Base-by-base conservation (phyloP, 2,113 vertebrate genomes). In the Ptyas mucosa region DNA sequence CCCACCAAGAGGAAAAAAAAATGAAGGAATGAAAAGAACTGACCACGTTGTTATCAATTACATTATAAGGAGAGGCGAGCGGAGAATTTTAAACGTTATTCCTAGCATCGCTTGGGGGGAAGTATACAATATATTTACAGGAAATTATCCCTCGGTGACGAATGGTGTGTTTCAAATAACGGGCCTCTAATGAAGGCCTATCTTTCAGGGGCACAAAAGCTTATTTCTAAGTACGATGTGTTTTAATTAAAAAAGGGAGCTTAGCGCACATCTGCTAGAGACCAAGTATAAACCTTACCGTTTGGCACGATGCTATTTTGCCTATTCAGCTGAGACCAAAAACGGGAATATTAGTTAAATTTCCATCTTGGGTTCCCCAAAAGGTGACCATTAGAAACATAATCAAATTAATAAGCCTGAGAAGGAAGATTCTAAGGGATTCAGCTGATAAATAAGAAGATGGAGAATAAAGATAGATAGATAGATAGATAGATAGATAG, bases 21-120 rank as follows among this genome's bases (percentile, higher is more conserved):
- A 53, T 75, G 64, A 85, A 91, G 57, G 54, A 96, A 97, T 95
- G 87, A 95, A 96, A 96, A 96, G 95, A 96, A 96, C 96, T 96
- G 89, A 29, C 94, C 94, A 93, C 92, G 91, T 96, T 95, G 95
- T 94, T 96, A 97, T 97, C 96, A 97, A 97, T 97, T 97, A 97
- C 95, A 96, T 96, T 94, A 95, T 96, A 97, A 97, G 95, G 96
- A 97, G 96, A 96, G 95, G 96, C 94, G 94, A 97, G 95, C 58
- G 90, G 87, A 96, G 96, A 97, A 96, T 97, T 97, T 96, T 96
- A 96, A 97, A 95, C 94, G 95, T 94, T 97, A 96, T 97, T 95
- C 96, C 94, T 95, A 96, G 88, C 95, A 97, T 97, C 96, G 96
- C 93, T 95, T 94, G 53, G 88, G 87, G 75, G 61, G 43, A 24